Evolutionary conservation across 1,140 invertebrate species (phyloP).

Genomic region (Apis dorsata): DNA sequence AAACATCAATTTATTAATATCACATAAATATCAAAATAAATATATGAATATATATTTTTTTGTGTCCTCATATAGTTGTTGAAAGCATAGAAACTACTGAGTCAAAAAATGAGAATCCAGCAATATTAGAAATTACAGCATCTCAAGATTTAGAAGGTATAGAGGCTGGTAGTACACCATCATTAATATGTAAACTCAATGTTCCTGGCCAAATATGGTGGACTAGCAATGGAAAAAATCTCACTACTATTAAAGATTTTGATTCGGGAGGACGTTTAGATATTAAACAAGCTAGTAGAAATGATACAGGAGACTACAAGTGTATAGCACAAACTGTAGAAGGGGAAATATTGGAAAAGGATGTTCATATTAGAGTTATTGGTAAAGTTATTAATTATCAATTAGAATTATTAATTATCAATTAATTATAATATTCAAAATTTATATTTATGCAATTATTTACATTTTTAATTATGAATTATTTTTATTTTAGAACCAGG

Average conservation of each 20-base stretch:
- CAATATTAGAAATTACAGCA: slow-evolving; percentile 66
- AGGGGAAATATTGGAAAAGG: slow-evolving; percentile 72
- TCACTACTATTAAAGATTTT: slow-evolving; percentile 74
- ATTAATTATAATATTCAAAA: neutral
- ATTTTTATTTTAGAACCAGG: slow-evolving; percentile 77
- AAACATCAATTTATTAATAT: neutral
- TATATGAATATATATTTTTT: neutral
- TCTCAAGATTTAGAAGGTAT: slow-evolving; percentile 74
- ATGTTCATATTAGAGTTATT: slow-evolving; percentile 74
- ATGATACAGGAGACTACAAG: slow-evolving; percentile 81
- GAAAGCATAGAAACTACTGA: slow-evolving; percentile 56
- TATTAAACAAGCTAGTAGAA: slow-evolving; percentile 78
- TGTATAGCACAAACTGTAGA: slow-evolving; percentile 77
- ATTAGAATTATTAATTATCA: neutral
- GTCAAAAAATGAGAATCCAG: slow-evolving; percentile 53
- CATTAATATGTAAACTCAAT: slow-evolving; percentile 69
- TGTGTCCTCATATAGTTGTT: slow-evolving; percentile 55
- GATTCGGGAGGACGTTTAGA: slow-evolving; percentile 73
- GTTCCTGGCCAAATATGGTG: slow-evolving; percentile 74
- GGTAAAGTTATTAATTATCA: slow-evolving; percentile 59
- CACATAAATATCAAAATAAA: slow-evolving; percentile 11
- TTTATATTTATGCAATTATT: slow-evolving; percentile 1
- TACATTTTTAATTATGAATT: neutral
- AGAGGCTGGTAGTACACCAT: slow-evolving; percentile 77
- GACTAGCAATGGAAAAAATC: slow-evolving; percentile 71